These are phyloP conservation scores for Drosophila orosa DNA, from an alignment of 1,140 invertebrate species.

Conservation along the genomic window DNA sequence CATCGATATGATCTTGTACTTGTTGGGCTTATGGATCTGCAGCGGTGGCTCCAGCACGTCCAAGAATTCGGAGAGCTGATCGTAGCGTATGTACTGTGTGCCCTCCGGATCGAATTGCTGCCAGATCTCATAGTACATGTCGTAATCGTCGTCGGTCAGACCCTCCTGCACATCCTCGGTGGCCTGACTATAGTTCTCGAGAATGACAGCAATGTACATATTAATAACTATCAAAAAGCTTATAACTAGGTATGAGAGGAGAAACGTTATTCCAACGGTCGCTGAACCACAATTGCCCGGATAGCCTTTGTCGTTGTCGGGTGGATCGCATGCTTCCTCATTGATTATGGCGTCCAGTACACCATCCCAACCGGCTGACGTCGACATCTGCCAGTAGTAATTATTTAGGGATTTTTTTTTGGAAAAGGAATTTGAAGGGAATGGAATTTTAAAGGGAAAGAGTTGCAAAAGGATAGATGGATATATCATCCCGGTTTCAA, in stretches of 20 bases:
- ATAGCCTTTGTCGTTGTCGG: constrained; percentile 93
- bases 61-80: constrained; percentile 96
- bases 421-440: constrained; percentile 22
- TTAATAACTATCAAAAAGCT: constrained; percentile 99
- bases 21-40: constrained; percentile 98
- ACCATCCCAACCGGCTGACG: constrained; percentile 98
- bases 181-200: constrained; percentile 99
- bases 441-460: constrained; percentile 2
- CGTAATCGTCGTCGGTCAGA: constrained; percentile 98
- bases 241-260: constrained; percentile 98
- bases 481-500: not conserved
- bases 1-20: constrained; percentile 99
- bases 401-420: constrained; percentile 5
- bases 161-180: constrained; percentile 99
- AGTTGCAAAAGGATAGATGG: not conserved
- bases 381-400: constrained; percentile 92
- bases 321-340: constrained; percentile 95
- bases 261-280: constrained; percentile 96
- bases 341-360: constrained; percentile 98
- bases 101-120: constrained; percentile 99
- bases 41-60: constrained; percentile 96
- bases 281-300: constrained; percentile 96
- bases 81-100: constrained; percentile 97
- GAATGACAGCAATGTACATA: constrained; percentile 99
- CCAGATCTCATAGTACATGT: constrained; percentile 99